A percentile compares a stretch with the other conserved stretches of the same genome.
phyloP scores from a whole-genome alignment of 92 coral and sea anemone genomes.

The Siderastrea radians region DNA sequence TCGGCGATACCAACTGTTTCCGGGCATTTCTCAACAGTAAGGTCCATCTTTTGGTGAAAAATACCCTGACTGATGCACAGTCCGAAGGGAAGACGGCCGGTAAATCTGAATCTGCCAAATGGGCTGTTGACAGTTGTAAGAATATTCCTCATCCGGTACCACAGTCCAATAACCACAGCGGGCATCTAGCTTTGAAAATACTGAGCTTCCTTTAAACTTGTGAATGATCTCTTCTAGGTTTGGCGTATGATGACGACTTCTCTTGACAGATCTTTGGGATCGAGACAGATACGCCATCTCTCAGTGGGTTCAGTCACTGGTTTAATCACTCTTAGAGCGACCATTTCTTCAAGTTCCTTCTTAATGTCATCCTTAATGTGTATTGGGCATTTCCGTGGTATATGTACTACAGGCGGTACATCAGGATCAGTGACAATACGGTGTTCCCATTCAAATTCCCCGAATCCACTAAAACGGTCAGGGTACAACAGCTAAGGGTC shows the following conservation, averaged over 20 bases:
- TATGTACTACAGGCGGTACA: slow-evolving; percentile 57
- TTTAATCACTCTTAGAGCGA: slow-evolving; percentile 16
- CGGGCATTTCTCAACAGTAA: not conserved
- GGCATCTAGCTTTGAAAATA: slow-evolving; percentile 36
- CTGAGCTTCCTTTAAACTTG: slow-evolving; percentile 36
- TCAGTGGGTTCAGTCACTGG: slow-evolving; percentile 17
- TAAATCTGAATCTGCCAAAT: slow-evolving; percentile 30
- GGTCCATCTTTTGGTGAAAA: not conserved
- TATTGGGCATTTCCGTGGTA: slow-evolving; percentile 36
- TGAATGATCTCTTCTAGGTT: slow-evolving; percentile 60
- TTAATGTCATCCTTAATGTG: slow-evolving; percentile 31
- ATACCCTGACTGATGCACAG: slow-evolving; percentile 11
- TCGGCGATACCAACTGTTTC: not conserved
- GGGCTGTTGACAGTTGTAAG: slow-evolving; percentile 31
- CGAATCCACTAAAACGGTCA: slow-evolving; percentile 32
- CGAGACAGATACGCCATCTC: slow-evolving; percentile 37
- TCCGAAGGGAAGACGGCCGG: slow-evolving; percentile 39
- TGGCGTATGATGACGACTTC: slow-evolving; percentile 53
- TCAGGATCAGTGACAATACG: slow-evolving; percentile 41
- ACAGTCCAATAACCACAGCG: slow-evolving; percentile 13
- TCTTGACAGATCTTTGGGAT: slow-evolving; percentile 42
- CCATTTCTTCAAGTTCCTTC: slow-evolving; percentile 36
- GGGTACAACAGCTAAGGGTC: slow-evolving; percentile 13
- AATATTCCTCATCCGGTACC: too few species aligned
- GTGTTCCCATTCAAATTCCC: slow-evolving; percentile 44